A percentile compares a stretch with the other conserved stretches of the same genome.
phyloP scores from a whole-genome alignment of 2,888 invertebrate genomes.

The Ichneumon xanthorius region DNA sequence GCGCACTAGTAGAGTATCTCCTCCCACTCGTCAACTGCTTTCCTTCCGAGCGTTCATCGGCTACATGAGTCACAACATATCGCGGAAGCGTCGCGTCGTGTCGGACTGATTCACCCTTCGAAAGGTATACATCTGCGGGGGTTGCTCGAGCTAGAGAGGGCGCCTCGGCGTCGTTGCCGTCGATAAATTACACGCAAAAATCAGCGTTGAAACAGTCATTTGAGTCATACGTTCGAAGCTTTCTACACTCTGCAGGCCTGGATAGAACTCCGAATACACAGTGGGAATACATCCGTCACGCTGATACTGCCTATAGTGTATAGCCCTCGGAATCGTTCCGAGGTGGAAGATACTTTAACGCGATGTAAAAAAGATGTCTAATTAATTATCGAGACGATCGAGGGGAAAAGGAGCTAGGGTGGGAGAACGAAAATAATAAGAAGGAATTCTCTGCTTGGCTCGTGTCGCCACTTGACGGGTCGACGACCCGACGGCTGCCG shows the following conservation, averaged over 20 bases:
- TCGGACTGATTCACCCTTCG: conserved; percentile 72
- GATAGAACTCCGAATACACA: no score
- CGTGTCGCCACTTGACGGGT: conserved; percentile 68
- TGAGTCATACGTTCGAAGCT: conserved; percentile 21
- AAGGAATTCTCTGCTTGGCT: conserved; percentile 58
- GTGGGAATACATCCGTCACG: no score
- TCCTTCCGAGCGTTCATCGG: conserved; percentile 6
- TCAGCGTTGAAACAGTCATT: neutral
- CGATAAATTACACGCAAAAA: conserved; percentile 43
- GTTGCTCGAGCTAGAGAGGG: conserved; percentile 38
- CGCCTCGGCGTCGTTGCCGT: conserved; percentile 45
- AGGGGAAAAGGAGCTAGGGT: neutral
- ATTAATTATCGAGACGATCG: no score
- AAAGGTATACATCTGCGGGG: conserved; percentile 47
- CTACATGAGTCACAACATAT: conserved; percentile 72
- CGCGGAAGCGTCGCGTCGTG: conserved; percentile 70
- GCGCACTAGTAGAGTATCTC: conserved; percentile 15
- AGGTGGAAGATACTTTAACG: no score
- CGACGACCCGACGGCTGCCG: conserved; percentile 57
- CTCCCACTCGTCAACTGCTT: conserved; percentile 15
- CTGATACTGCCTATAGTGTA: no score
- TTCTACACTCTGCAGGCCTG: conserved; percentile 16
- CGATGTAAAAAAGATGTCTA: no score
- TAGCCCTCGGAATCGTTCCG: no score
- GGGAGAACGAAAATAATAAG: conserved; percentile 10